Percentiles rank a stretch among this genome's conserved stretches.
Conservation (phyloP, 2,888 invertebrate species). For the Nesidiocoris tenuis region DNA sequence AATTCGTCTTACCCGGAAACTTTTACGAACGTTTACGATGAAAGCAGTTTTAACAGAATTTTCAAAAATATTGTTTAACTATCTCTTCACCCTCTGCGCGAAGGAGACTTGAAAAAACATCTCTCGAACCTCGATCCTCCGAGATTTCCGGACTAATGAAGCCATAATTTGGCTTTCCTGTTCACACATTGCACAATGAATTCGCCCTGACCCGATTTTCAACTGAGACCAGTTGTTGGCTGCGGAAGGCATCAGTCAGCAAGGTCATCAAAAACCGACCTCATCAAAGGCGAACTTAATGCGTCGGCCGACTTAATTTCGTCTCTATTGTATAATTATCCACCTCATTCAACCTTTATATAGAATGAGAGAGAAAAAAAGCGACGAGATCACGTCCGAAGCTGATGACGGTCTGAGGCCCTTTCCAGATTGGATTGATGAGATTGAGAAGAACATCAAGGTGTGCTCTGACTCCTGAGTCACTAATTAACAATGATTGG, state of each 20-base stretch:
- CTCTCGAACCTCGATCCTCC: too few relatives aligned
- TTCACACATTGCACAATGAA: too few relatives aligned
- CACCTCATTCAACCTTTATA: background rate
- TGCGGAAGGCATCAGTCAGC: background rate
- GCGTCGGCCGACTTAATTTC: background rate
- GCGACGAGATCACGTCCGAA: background rate
- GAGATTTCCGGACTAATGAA: too few relatives aligned
- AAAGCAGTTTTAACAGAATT: too few relatives aligned
- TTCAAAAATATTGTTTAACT: too few relatives aligned
- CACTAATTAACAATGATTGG: background rate
- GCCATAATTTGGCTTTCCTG: too few relatives aligned
- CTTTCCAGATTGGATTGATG: conserved; percentile 17
- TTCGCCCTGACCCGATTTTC: background rate
- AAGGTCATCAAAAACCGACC: background rate
- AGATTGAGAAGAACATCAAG: background rate
- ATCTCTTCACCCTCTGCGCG: too few relatives aligned
- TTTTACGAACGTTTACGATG: too few relatives aligned
- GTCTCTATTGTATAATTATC: background rate
- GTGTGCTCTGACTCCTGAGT: too few relatives aligned
- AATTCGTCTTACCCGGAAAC: too few relatives aligned
- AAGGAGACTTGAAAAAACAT: too few relatives aligned
- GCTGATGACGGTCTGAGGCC: background rate
- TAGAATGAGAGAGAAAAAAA: background rate
- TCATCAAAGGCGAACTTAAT: background rate
- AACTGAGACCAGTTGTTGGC: background rate